Percentiles rank a stretch among this genome's conserved stretches.
phyloP scores from a whole-genome alignment of 2,797 vertebrate species.

The Sylvilagus floridanus region DNA sequence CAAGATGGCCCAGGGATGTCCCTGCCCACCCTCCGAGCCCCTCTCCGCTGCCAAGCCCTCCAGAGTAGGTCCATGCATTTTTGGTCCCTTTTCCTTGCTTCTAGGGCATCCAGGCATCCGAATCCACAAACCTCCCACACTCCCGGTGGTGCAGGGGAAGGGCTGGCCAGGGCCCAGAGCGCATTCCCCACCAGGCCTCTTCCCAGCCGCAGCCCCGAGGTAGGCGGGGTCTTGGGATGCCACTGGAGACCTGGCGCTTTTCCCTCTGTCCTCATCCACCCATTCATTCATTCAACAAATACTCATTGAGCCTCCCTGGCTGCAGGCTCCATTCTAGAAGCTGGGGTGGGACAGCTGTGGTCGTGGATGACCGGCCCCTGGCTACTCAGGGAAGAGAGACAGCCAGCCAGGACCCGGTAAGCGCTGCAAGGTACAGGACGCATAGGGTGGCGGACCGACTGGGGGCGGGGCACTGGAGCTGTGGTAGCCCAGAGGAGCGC shows the following conservation, averaged over 20 bases:
- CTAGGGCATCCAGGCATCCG: background rate
- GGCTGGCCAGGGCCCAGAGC: background rate
- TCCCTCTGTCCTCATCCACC: conserved; percentile 28
- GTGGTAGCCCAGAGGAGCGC: background rate
- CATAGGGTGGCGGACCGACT: background rate
- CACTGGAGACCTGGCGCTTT: background rate
- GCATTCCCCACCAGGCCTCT: background rate
- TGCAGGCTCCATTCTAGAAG: too few relatives aligned
- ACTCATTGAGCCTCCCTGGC: conserved; percentile 24
- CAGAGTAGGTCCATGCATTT: background rate
- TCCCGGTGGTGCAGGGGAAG: too few relatives aligned
- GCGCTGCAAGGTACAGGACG: background rate
- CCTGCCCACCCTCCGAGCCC: background rate
- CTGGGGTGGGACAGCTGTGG: too few relatives aligned
- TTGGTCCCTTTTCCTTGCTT: background rate
- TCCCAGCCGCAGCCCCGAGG: background rate
- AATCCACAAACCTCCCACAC: background rate
- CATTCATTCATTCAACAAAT: conserved; percentile 81
- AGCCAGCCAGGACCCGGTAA: background rate
- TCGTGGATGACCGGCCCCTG: too few relatives aligned
- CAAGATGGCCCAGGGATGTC: background rate
- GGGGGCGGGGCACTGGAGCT: rapidly evolving
- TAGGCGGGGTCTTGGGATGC: background rate
- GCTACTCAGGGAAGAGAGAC: background rate
- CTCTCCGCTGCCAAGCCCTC: background rate